These are phyloP conservation scores for Gnatocerus cornutus DNA, from an alignment of 2,888 invertebrate species.

Conservation along the genomic window DNA sequence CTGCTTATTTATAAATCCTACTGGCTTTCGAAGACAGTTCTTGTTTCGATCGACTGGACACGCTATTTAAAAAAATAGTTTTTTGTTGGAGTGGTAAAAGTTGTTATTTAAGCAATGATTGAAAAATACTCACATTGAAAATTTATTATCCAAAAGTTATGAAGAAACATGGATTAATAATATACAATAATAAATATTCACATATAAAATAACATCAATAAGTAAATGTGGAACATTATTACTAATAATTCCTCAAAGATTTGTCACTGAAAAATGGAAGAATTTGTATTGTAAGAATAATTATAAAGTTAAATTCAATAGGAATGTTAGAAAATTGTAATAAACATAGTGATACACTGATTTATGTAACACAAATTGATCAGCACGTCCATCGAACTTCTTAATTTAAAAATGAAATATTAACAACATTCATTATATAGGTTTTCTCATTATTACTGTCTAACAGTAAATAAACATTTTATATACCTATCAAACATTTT, in stretches of 20 bases:
- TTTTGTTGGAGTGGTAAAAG: too few relatives aligned
- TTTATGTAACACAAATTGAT: conserved; percentile 42
- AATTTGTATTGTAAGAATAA: conserved; percentile 57
- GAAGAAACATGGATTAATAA: conserved; percentile 59
- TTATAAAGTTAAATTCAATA: conserved; percentile 61
- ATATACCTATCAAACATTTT: conserved; percentile 41
- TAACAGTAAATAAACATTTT: conserved; percentile 48
- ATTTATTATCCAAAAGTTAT: conserved; percentile 60
- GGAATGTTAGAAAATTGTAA: conserved; percentile 65
- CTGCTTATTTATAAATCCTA: too few relatives aligned
- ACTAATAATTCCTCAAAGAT: conserved; percentile 47
- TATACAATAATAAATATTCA: conserved; percentile 62
- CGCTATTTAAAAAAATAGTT: too few relatives aligned
- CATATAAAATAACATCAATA: conserved; percentile 66
- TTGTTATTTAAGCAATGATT: not conserved
- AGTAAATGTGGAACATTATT: conserved; percentile 60
- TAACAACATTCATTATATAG: conserved; percentile 44
- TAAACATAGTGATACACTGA: conserved; percentile 61
- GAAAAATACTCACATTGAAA: conserved; percentile 53
- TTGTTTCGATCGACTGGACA: too few relatives aligned
- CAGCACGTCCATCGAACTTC: conserved; percentile 35
- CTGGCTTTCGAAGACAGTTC: too few relatives aligned
- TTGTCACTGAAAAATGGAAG: conserved; percentile 61
- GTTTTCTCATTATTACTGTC: conserved; percentile 45
- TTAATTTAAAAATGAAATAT: conserved; percentile 38